Base-by-base conservation (phyloP, 2,797 vertebrate genomes). In the Peromyscus nudipes region DNA sequence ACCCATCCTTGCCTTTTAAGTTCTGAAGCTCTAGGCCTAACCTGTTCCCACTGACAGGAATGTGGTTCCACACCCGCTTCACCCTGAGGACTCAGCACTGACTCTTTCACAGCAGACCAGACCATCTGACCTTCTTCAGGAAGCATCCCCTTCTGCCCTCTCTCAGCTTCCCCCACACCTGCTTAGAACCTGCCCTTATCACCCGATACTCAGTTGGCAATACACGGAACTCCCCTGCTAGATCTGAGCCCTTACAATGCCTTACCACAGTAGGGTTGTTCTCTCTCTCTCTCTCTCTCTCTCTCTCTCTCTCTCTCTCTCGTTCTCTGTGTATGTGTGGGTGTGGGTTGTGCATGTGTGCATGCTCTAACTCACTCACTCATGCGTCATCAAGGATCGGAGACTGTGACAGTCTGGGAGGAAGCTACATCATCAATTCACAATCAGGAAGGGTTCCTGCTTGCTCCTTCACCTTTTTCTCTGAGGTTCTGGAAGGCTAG, bases 311-410 rank as follows among this genome's bases (percentile, higher is more conserved):
- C 37, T 76, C 13, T 76, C 12, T 76, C 69, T 49, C 27, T 77
- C 34, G 3, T 14, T 81, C 52, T 71, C 0, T 9, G 10, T 4
- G 0, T 11, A 0, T 43, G n/a, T 62, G 8, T 5, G 12, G 37
- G 11, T 10, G 13, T 6, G 0, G 2, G 46, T 5, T 19, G 21
- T 23, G 10, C 0, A 21, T 77, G 29, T 57, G 27, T 62, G 8
- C 23, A 1, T 64, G 25, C 2, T 43, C 46, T 65, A 11, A 2
- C 37, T 3, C 34, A 46, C 71, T 34, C 37, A 81, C 65, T 3
- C 2, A 37, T 1, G 81, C 25, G 19, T 71, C 62, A 90, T 29
- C 21, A 8, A 80, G 46, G 52, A 64, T 16, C 8, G 17, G 37
- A 62, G 29, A 91, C 76, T 43, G 21, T 40, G 77, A 62, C 43